These are phyloP conservation scores for Collichthys lucidus DNA, from an alignment of 2,113 vertebrate genomes.

Conservation along the genomic window DNA sequence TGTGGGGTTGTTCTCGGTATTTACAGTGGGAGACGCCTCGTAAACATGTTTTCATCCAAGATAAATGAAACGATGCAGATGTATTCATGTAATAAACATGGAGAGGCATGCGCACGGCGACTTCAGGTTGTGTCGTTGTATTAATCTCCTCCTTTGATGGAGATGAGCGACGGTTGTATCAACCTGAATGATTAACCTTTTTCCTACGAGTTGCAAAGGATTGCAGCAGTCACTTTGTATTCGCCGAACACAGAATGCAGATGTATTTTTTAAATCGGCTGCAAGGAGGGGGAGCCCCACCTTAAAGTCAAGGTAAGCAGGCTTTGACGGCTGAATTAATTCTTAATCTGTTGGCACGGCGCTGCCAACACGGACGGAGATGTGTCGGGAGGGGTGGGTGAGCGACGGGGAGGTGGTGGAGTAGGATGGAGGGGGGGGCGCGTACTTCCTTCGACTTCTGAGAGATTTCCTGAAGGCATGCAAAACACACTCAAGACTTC, in stretches of 20 bases:
- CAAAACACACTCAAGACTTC: slow-evolving; percentile 71
- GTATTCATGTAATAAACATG: slow-evolving; percentile 36
- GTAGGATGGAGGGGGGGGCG: slow-evolving; percentile 35
- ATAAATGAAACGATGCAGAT: slow-evolving; percentile 38
- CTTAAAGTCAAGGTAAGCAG: slow-evolving; percentile 75
- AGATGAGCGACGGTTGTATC: slow-evolving; percentile 18
- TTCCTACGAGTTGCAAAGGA: slow-evolving; percentile 38
- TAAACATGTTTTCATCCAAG: slow-evolving; percentile 38
- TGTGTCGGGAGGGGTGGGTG: slow-evolving; percentile 35
- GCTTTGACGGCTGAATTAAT: slow-evolving; percentile 75
- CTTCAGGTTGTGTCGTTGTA: slow-evolving; percentile 36
- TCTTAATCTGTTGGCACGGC: slow-evolving; percentile 71
- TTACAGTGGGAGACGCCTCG: slow-evolving; percentile 9
- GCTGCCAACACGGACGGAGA: slow-evolving; percentile 50
- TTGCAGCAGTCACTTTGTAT: slow-evolving; percentile 54
- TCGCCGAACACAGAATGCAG: slow-evolving; percentile 51
- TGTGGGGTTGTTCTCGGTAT: neutral
- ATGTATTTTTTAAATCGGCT: slow-evolving; percentile 61
- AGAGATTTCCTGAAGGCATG: slow-evolving; percentile 79
- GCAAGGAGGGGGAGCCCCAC: slow-evolving; percentile 55
- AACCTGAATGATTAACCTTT: slow-evolving; percentile 50
- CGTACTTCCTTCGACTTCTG: slow-evolving; percentile 71
- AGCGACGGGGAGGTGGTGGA: slow-evolving; percentile 2
- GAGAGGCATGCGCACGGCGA: slow-evolving; percentile 4
- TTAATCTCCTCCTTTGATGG: slow-evolving; percentile 18